A percentile compares a stretch with the other conserved stretches of the same genome.
phyloP scores from a whole-genome alignment of 2,113 vertebrate genomes.

The Pampusana beccarii region DNA sequence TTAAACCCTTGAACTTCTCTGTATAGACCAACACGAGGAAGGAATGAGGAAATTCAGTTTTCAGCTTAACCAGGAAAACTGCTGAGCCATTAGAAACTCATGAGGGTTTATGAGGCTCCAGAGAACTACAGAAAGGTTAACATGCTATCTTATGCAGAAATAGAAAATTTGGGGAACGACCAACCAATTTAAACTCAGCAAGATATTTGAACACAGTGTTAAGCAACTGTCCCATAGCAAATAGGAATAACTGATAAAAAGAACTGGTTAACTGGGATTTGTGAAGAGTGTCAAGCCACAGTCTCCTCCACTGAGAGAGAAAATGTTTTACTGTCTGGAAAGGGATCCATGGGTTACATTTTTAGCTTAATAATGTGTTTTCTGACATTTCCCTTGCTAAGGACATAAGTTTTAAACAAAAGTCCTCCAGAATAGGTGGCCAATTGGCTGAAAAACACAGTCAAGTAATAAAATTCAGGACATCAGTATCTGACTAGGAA shows the following conservation, averaged over 20 bases:
- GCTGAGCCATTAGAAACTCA: not conserved
- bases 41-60: not conserved
- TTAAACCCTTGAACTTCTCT: not conserved
- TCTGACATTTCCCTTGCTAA: not conserved
- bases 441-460: not conserved
- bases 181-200: not conserved
- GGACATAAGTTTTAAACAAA: not conserved
- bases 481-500: not conserved
- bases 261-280: not conserved
- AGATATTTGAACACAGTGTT: not conserved
- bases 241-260: not conserved
- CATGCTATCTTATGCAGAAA: not conserved
- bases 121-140: not conserved
- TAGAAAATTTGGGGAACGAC: not conserved
- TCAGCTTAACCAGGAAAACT: not conserved
- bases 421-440: not conserved
- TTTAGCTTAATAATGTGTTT: not conserved
- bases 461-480: not conserved
- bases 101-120: not conserved
- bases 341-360: not conserved
- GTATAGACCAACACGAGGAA: not conserved
- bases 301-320: not conserved
- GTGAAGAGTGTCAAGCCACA: constrained; percentile 11
- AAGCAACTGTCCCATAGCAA: not conserved
- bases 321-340: not conserved